These are phyloP conservation scores for Thamnophis elegans DNA, from an alignment of 2,797 vertebrate genomes.

Conservation along the genomic window DNA sequence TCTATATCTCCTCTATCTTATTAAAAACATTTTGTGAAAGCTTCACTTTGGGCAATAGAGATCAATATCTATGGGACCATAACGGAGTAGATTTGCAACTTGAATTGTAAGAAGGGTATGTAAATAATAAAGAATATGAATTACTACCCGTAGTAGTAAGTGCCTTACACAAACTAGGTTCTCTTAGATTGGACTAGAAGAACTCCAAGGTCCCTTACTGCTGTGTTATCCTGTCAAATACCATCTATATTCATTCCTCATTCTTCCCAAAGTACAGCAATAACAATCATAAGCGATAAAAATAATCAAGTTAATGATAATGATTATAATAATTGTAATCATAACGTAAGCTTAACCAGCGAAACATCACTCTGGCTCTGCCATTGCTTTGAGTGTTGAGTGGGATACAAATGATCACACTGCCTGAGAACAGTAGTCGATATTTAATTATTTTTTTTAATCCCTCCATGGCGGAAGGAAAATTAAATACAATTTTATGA, in stretches of 20 bases:
- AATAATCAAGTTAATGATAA: background rate
- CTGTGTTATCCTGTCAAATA: background rate
- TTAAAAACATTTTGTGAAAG: too few relatives aligned
- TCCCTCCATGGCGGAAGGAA: background rate
- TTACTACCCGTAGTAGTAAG: too few relatives aligned
- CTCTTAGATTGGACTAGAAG: background rate
- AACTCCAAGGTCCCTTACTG: background rate
- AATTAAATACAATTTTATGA: slow-evolving; percentile 19
- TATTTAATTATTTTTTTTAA: background rate
- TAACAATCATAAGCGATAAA: background rate
- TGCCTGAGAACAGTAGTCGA: background rate
- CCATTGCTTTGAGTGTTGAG: background rate
- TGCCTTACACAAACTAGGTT: too few relatives aligned
- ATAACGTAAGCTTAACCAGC: background rate
- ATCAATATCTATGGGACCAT: too few relatives aligned
- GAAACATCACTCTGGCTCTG: background rate
- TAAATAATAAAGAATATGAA: too few relatives aligned
- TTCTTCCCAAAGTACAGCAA: background rate
- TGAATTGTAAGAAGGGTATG: too few relatives aligned
- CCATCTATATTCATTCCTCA: background rate
- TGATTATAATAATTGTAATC: background rate
- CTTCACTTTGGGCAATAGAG: too few relatives aligned
- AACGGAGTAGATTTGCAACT: too few relatives aligned
- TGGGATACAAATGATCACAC: background rate
- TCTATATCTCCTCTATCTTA: too few relatives aligned